Evolutionary conservation across 2,113 vertebrate genomes (phyloP), one percentile per base, ranked within the genome.

Genomic region (Oplegnathus fasciatus): DNA sequence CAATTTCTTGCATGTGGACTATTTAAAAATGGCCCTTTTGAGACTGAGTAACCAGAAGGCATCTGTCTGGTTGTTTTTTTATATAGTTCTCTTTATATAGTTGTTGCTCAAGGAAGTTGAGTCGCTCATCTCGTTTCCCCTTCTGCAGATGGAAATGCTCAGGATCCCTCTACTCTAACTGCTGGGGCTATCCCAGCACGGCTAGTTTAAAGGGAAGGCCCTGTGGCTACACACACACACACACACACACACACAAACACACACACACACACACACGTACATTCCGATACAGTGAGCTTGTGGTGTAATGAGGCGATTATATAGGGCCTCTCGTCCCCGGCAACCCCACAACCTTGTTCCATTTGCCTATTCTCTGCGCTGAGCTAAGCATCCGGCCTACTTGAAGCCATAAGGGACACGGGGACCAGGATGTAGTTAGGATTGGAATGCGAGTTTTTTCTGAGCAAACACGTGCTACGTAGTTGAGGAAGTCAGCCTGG

Each of bases 251-350:
- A 67, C 75, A 28, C 37, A n/a, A n/a, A n/a, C n/a, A n/a, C 40
- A 34, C 76, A 58, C 40, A 32, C 74, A 37, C 57, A 58, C 69
- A 9, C 26, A 66, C 0, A 34, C 72, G 60, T 22, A 57, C 90
- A 92, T 92, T 93, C 91, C 90, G 5, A 86, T 86, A 86, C 78
- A 83, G 82, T 91, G 90, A 92, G 90, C 88, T 80, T 72, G 67
- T 55, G 78, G 82, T 82, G 86, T 93, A 92, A 91, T 93, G 93
- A 92, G 89, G 85, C 54, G 89, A 92, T 91, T 93, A 91, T 90
- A 91, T 88, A 81, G 91, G 92, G 90, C 90, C 88, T 78, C 88
- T 82, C 71, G 86, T 93, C 90, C 92, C 77, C 57, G 20, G 84
- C 79, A 90, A 91, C 91, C 86, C 86, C 79, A 24, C 78, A 86